phyloP scores from a whole-genome alignment of 92 coral and sea anemone species.

The Epizoanthus scotinus region DNA sequence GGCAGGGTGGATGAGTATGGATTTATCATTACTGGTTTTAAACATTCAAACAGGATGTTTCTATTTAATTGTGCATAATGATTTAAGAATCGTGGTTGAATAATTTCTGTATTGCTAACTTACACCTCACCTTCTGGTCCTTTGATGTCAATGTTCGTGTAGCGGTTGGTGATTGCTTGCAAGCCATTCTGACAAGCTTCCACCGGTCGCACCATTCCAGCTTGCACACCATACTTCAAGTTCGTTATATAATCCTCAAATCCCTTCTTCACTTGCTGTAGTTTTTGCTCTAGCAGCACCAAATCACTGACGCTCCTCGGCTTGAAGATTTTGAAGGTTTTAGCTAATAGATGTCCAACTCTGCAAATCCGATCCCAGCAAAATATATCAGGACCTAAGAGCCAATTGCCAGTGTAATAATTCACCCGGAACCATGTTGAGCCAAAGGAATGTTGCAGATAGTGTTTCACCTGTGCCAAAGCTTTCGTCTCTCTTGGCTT shows the following conservation, averaged over 20 bases:
- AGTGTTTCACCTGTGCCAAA: conserved; percentile 28
- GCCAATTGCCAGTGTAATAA: conserved; percentile 37
- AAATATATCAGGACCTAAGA: conserved; percentile 34
- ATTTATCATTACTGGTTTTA: background rate
- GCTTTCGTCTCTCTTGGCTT: conserved; percentile 30
- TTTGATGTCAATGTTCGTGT: conserved; percentile 40
- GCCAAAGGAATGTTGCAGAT: conserved; percentile 30
- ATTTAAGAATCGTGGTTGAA: conserved; percentile 1
- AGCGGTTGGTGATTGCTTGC: conserved; percentile 46
- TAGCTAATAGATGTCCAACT: conserved; percentile 21
- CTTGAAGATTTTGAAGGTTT: conserved; percentile 41
- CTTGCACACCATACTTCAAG: conserved; percentile 56
- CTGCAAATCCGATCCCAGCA: conserved; percentile 46
- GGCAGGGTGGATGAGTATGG: background rate
- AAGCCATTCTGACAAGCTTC: conserved; percentile 66
- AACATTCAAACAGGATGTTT: background rate
- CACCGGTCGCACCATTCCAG: conserved; percentile 78
- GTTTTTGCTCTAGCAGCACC: conserved; percentile 53
- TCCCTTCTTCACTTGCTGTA: conserved; percentile 49
- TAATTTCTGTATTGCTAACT: too few relatives aligned
- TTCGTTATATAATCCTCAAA: conserved; percentile 54
- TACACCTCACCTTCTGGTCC: conserved; percentile 21
- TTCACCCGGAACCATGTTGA: conserved; percentile 37
- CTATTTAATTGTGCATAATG: too few relatives aligned
- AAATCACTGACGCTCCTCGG: conserved; percentile 55